These are phyloP conservation scores for Griposia aprilina DNA, from an alignment of 2,888 invertebrate genomes.

Conservation along the genomic window DNA sequence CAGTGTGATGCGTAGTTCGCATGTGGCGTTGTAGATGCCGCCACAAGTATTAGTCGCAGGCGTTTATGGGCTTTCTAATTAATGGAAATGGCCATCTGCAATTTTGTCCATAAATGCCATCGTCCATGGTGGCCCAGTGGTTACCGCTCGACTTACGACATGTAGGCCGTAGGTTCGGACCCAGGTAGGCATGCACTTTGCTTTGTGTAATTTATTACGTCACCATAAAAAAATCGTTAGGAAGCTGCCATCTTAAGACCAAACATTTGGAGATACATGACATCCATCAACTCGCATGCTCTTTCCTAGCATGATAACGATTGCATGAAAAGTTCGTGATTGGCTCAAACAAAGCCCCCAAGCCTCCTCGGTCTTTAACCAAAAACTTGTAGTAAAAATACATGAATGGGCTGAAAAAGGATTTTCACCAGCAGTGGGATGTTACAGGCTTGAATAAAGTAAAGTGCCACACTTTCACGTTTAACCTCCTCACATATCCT, in stretches of 20 bases:
- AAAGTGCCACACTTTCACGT: neutral
- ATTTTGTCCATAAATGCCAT: neutral
- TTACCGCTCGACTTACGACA: neutral
- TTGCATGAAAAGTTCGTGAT: neutral
- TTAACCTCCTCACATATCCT: neutral
- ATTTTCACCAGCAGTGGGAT: neutral
- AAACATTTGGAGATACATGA: too few species aligned
- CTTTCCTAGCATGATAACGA: neutral
- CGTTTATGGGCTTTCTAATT: neutral
- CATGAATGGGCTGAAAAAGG: neutral
- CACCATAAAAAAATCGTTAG: neutral
- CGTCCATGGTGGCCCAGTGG: neutral
- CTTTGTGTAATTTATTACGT: neutral
- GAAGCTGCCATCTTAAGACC: neutral
- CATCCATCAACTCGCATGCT: neutral
- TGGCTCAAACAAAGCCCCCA: neutral
- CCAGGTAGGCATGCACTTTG: neutral
- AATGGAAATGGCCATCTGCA: too few species aligned
- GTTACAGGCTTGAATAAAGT: neutral
- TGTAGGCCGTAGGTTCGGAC: neutral
- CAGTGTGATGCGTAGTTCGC: too few species aligned
- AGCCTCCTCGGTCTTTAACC: neutral
- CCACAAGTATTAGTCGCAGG: neutral
- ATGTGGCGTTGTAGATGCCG: too few species aligned
- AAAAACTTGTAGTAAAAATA: neutral